phyloP scores from a whole-genome alignment of 2,888 invertebrate genomes.

The Brachynemurus nebulosus region DNA sequence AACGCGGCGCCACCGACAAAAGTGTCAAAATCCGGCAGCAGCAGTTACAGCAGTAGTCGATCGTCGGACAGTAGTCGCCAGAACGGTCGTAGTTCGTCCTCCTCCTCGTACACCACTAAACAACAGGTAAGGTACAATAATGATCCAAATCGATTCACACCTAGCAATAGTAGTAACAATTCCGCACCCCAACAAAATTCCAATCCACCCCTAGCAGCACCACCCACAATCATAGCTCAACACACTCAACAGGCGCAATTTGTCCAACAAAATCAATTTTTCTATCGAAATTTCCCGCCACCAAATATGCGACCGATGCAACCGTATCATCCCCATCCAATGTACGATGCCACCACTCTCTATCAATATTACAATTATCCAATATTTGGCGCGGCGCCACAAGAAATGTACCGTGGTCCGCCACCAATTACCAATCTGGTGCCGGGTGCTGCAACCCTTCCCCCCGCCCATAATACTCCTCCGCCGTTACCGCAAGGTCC shows the following conservation, averaged over 20 bases:
- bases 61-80: constrained; percentile 24
- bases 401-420: constrained; percentile 24
- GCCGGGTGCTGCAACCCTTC: constrained; percentile 10
- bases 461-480: constrained; percentile 21
- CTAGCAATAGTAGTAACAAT: constrained; percentile 15
- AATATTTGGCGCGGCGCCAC: constrained; percentile 23
- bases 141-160: constrained; percentile 18
- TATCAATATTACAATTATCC: constrained; percentile 21
- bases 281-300: constrained; percentile 10
- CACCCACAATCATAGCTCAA: constrained; percentile 30
- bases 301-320: constrained; percentile 5
- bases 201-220: constrained; percentile 21
- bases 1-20: constrained; percentile 28
- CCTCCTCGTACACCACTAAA: constrained; percentile 24
- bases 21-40: constrained; percentile 23
- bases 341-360: constrained; percentile 3
- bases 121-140: constrained; percentile 29
- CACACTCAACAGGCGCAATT: constrained; percentile 30
- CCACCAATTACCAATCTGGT: constrained; percentile 16
- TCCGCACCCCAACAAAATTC: constrained; percentile 15
- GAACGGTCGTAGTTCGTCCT: constrained; percentile 29
- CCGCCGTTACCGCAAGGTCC: constrained; percentile 44
- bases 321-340: not conserved
- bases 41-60: constrained; percentile 19
- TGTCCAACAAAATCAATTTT: constrained; percentile 10